These are phyloP conservation scores for Chrysoperla carnea DNA, from an alignment of 1,140 invertebrate genomes.

Conservation along the genomic window DNA sequence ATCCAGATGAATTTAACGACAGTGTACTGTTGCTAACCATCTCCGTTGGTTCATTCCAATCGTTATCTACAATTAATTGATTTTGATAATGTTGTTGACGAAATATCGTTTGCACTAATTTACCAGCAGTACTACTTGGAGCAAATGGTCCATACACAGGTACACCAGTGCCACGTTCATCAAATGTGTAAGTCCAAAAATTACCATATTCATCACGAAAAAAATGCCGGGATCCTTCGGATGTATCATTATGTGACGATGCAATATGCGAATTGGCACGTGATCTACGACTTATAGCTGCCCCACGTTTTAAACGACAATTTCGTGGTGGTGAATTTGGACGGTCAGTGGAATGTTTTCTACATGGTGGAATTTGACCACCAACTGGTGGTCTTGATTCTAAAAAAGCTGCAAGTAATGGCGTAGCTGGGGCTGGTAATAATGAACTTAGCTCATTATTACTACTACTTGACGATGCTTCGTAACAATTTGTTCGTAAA, in stretches of 20 bases:
- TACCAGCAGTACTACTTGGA: conserved; percentile 5
- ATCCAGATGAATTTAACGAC: conserved; percentile 32
- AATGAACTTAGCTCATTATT: conserved; percentile 43
- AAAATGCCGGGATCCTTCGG: conserved; percentile 73
- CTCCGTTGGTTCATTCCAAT: conserved; percentile 21
- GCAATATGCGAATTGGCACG: conserved; percentile 41
- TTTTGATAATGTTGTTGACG: conserved; percentile 11
- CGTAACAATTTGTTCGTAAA: conserved; percentile 10
- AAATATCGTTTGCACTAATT: conserved; percentile 9
- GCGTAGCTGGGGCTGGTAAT: conserved; percentile 35
- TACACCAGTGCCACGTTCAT: conserved; percentile 46
- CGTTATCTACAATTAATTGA: conserved; percentile 22
- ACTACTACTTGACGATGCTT: conserved; percentile 33
- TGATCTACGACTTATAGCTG: conserved; percentile 7
- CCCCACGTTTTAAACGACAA: conserved; percentile 10
- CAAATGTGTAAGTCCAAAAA: conserved; percentile 72
- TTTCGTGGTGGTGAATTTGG: conserved; percentile 5
- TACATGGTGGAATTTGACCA: conserved; percentile 24
- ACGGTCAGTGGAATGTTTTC: background rate
- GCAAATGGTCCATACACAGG: conserved; percentile 1
- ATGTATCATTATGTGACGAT: conserved; percentile 70
- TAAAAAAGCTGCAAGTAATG: conserved; percentile 40
- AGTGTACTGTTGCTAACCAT: conserved; percentile 32
- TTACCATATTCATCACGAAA: conserved; percentile 55
- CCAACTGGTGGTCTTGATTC: conserved; percentile 23